Conservation (phyloP, 2,797 vertebrate genomes). For the Trachurus trachurus region DNA sequence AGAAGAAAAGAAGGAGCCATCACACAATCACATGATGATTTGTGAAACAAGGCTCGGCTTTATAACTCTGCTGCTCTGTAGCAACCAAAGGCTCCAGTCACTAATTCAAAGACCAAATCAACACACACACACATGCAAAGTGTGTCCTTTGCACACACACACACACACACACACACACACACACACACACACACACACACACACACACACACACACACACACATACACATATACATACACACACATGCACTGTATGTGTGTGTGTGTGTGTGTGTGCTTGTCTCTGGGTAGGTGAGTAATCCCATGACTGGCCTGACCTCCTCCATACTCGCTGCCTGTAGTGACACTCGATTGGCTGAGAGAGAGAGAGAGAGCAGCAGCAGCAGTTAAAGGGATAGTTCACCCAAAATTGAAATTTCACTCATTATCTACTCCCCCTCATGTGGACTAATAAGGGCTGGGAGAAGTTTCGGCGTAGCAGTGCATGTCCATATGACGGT, state of each 20-base stretch:
- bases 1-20: slow-evolving; percentile 32
- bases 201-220: slow-evolving; percentile 38
- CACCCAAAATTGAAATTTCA: no score
- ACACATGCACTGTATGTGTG: neutral
- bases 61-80: slow-evolving; percentile 61
- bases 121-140: slow-evolving; percentile 21
- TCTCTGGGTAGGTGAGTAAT: slow-evolving; percentile 84
- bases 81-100: slow-evolving; percentile 60
- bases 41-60: slow-evolving; percentile 76
- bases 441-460: no score
- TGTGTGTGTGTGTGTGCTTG: slow-evolving; percentile 40
- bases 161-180: no score
- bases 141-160: slow-evolving; percentile 13
- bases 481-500: no score
- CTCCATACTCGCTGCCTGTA: slow-evolving; percentile 69
- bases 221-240: slow-evolving; percentile 20
- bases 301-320: slow-evolving; percentile 83
- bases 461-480: no score
- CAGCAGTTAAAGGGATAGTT: no score
- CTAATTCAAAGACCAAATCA: slow-evolving; percentile 60
- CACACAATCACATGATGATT: slow-evolving; percentile 69
- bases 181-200: slow-evolving; percentile 9
- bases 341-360: slow-evolving; percentile 73
- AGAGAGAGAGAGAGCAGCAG: slow-evolving; percentile 14
- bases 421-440: no score